phyloP scores from a whole-genome alignment of 2,888 invertebrate species.

The Spodoptera littoralis region DNA sequence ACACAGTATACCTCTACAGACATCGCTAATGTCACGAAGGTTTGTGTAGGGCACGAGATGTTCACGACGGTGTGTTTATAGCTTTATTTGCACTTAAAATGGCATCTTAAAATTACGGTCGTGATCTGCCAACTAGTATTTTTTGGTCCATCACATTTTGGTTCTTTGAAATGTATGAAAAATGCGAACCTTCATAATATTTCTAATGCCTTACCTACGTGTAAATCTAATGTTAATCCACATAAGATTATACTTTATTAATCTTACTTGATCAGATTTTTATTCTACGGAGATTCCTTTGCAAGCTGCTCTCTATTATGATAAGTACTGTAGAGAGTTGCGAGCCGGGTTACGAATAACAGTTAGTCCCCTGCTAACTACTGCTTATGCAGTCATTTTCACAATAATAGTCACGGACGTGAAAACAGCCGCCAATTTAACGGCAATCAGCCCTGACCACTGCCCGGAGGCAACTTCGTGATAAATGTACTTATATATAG shows the following conservation, averaged over 20 bases:
- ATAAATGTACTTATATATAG: constrained; percentile 4
- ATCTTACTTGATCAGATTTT: too few relatives aligned
- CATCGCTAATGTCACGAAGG: constrained; percentile 42
- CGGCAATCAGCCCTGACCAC: constrained; percentile 27
- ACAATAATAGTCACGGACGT: constrained; percentile 29
- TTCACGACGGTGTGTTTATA: constrained; percentile 48
- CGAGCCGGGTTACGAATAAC: constrained; percentile 8
- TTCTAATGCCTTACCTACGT: too few relatives aligned
- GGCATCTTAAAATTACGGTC: constrained; percentile 15
- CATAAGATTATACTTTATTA: too few relatives aligned
- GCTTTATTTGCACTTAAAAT: constrained; percentile 49
- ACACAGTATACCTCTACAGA: constrained; percentile 7
- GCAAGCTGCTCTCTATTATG: constrained; percentile 12
- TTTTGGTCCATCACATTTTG: constrained; percentile 13
- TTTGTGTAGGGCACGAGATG: constrained; percentile 24
- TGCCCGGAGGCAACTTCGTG: constrained; percentile 26
- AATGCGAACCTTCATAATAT: too few relatives aligned
- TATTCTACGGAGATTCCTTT: too few relatives aligned
- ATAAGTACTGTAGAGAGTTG: constrained; percentile 8
- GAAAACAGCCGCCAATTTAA: constrained; percentile 31
- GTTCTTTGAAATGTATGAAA: neutral
- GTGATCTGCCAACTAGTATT: constrained; percentile 26
- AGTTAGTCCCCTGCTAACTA: constrained; percentile 13
- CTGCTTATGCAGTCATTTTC: constrained; percentile 28
- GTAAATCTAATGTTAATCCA: too few relatives aligned